phyloP scores from a whole-genome alignment of 2,888 invertebrate species.

The Lycocerus yunnanus region DNA sequence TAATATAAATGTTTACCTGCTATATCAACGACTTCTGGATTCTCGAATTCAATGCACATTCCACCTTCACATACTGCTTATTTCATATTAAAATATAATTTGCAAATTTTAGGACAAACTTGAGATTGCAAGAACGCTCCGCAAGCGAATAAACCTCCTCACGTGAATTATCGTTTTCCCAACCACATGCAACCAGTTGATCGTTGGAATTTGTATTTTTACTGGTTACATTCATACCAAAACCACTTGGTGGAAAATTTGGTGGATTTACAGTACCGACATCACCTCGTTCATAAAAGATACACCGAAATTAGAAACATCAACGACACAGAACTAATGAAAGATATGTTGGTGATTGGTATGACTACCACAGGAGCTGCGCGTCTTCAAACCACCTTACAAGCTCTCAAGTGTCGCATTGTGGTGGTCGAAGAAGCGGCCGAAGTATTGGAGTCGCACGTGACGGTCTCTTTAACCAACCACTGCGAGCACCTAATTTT shows the following conservation, averaged over 20 bases:
- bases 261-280: slow-evolving; percentile 34
- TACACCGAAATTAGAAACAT: slow-evolving; percentile 52
- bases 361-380: slow-evolving; percentile 82
- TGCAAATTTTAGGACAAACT: slow-evolving; percentile 36
- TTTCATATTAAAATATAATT: no score
- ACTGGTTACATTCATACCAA: slow-evolving; percentile 43
- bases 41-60: no score
- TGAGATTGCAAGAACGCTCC: slow-evolving; percentile 23
- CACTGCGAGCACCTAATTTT: slow-evolving; percentile 81
- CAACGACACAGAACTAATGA: slow-evolving; percentile 62
- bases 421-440: slow-evolving; percentile 89
- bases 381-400: slow-evolving; percentile 65
- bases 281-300: slow-evolving; percentile 34
- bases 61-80: no score
- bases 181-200: slow-evolving; percentile 37
- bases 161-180: slow-evolving; percentile 37
- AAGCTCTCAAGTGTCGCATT: slow-evolving; percentile 65
- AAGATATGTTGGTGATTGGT: slow-evolving; percentile 65
- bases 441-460: slow-evolving; percentile 83
- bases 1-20: no score
- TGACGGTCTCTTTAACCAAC: slow-evolving; percentile 75
- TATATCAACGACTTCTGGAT: no score
- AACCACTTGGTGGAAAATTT: slow-evolving; percentile 32
- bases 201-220: slow-evolving; percentile 48
- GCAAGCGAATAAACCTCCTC: not conserved